Base-by-base conservation (phyloP, 2,888 invertebrate species). In the Archaeoteleia sp. region DNA sequence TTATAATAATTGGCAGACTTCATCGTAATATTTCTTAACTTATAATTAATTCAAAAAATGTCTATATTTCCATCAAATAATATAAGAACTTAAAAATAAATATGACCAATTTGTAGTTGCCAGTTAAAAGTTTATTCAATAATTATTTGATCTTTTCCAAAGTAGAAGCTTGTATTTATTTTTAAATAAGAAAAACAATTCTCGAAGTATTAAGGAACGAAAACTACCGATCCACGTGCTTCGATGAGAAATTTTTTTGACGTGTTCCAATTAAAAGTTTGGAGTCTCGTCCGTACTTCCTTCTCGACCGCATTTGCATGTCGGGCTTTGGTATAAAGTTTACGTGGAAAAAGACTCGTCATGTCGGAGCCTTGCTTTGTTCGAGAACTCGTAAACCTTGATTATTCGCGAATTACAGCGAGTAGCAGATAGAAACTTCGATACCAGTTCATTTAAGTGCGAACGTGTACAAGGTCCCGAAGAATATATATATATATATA, bases 221-320 rank as follows among this genome's bases (percentile, higher is more conserved):
- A 13, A 8, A n/a, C 2, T 4, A 15, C 5, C 15, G 7, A 0
- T 25, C 7, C 17, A 9, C 14, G 25, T n/a, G 30, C 23, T 15
- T 43, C 9, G 42, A 7, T 7, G 20, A 2, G 3, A 9, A n/a
- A 30, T 57, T 48, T 49, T 49, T 55, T 49, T 13, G 39, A 29
- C 37, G 39, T 51, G 63, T 60, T 72, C 68, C 69, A 74, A 74
- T 76, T 76, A 74, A 74, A 76, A 74, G 69, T 74, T 76, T 34
- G 23, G 42, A 57, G 42, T 61, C 48, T 42, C 29, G 32, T 39
- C 45, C 39, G 20, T 48, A 46, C 34, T 45, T 30, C 12, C 53
- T 43, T 40, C 37, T 10, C 40, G 43, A 54, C 30, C 54, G 54
- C 49, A 37, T 66, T 67, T 61, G 51, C 61, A 61, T 67, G 60